phyloP scores from a whole-genome alignment of 2,113 vertebrate species.

The Pseudorectes ferrugineus region DNA sequence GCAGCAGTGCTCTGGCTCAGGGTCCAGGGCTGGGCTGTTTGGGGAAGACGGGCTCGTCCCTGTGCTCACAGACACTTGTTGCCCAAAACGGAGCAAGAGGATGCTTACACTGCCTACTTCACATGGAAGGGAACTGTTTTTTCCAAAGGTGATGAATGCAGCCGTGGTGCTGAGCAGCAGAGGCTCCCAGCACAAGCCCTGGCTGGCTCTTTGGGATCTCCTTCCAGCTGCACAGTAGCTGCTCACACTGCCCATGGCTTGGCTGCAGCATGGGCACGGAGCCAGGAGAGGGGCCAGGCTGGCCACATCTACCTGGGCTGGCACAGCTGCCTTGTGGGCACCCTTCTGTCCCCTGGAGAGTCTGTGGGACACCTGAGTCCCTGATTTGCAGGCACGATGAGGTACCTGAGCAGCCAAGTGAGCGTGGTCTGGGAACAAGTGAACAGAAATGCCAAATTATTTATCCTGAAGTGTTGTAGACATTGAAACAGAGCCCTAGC shows the following conservation, averaged over 20 bases:
- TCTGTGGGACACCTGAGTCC: background rate
- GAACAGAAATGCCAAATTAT: background rate
- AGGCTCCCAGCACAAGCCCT: background rate
- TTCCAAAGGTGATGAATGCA: background rate
- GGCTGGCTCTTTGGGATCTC: background rate
- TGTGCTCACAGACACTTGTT: background rate
- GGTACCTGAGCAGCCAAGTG: background rate
- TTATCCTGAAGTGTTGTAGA: background rate
- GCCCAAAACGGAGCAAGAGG: background rate
- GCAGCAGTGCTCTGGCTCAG: background rate
- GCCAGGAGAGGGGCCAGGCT: background rate
- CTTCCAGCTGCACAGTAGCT: rapidly evolving
- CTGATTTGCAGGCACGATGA: rapidly evolving
- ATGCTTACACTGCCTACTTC: background rate
- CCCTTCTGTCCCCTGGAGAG: background rate
- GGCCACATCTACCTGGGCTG: background rate
- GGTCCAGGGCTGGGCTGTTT: background rate
- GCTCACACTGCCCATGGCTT: rapidly evolving
- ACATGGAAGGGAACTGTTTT: background rate
- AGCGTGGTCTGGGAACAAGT: background rate
- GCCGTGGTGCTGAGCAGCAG: rapidly evolving
- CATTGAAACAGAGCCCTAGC: background rate
- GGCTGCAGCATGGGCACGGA: background rate
- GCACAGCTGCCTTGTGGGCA: background rate
- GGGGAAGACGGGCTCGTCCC: background rate